A percentile compares a stretch with the other conserved stretches of the same genome.
phyloP scores from a whole-genome alignment of 30 jellyfish, hydroid and myxozoan species.

The Aurelia sp. region DNA sequence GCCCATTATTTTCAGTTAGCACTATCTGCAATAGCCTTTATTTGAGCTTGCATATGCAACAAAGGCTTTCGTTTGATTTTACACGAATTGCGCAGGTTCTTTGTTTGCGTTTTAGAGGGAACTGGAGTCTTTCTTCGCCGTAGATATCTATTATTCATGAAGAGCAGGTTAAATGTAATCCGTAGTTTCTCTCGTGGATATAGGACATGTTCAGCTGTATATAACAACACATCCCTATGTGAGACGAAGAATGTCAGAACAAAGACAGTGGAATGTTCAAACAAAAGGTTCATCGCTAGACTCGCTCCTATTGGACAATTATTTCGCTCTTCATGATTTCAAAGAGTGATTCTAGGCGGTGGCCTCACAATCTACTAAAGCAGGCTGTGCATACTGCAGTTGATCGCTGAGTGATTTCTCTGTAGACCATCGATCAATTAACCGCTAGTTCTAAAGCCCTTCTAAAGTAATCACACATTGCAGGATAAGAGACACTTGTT shows the following conservation, averaged over 20 bases:
- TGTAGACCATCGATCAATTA: background rate
- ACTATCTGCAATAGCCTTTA: too few species aligned
- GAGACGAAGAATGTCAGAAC: slow-evolving; percentile 15
- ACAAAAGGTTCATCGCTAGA: background rate
- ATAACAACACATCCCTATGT: background rate
- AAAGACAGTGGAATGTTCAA: slow-evolving; percentile 2
- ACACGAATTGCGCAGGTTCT: too few species aligned
- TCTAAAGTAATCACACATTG: background rate
- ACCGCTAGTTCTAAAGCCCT: background rate
- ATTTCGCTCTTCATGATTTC: background rate
- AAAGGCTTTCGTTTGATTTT: too few species aligned
- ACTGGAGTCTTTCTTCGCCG: background rate
- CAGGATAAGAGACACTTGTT: background rate
- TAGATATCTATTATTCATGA: slow-evolving; percentile 14
- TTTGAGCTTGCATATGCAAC: too few species aligned
- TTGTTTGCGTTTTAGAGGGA: background rate
- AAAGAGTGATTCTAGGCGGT: background rate
- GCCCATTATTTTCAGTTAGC: too few species aligned
- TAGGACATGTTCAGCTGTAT: slow-evolving; percentile 30
- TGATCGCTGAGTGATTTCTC: background rate
- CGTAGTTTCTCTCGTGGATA: background rate
- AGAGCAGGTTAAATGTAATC: slow-evolving; percentile 36
- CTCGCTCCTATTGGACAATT: slow-evolving; percentile 1
- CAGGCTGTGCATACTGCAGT: background rate
- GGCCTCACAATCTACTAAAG: background rate